phyloP scores from a whole-genome alignment of 2,797 vertebrate genomes.

The Hyperoplus lanceolatus region DNA sequence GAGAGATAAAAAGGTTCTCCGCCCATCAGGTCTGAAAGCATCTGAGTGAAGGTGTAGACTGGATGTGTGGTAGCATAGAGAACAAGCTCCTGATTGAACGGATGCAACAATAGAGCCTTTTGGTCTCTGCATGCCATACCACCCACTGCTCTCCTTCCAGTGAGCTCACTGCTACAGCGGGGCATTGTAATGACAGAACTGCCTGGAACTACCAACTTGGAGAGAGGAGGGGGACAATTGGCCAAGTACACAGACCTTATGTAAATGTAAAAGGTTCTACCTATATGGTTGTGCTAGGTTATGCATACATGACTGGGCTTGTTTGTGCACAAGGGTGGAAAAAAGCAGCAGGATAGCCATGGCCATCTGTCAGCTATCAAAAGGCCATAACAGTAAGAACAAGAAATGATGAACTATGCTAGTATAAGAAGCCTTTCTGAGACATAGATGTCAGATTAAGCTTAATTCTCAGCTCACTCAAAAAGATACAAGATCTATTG shows the following conservation, averaged over 20 bases:
- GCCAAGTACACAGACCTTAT: constrained; percentile 29
- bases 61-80: constrained; percentile 32
- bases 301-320: constrained; percentile 30
- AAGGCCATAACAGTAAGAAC: constrained; percentile 17
- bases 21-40: constrained; percentile 14
- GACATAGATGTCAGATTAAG: constrained; percentile 1
- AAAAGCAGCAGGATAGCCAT: constrained; percentile 36
- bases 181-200: constrained; percentile 55
- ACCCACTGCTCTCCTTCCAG: constrained; percentile 66
- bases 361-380: constrained; percentile 59
- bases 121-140: constrained; percentile 59
- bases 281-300: constrained; percentile 22
- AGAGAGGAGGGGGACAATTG: constrained; percentile 21
- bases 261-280: constrained; percentile 29
- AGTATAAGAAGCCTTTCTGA: neutral
- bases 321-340: constrained; percentile 13
- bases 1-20: neutral
- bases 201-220: constrained; percentile 47
- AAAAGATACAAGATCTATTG: neutral
- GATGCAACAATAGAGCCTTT: constrained; percentile 71
- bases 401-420: constrained; percentile 23
- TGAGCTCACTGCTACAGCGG: constrained; percentile 56
- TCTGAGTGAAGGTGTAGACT: constrained; percentile 40
- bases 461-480: neutral
- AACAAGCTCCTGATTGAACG: constrained; percentile 64